Base-by-base conservation (phyloP, 2,888 invertebrate species). In the Pelosia muscerda region DNA sequence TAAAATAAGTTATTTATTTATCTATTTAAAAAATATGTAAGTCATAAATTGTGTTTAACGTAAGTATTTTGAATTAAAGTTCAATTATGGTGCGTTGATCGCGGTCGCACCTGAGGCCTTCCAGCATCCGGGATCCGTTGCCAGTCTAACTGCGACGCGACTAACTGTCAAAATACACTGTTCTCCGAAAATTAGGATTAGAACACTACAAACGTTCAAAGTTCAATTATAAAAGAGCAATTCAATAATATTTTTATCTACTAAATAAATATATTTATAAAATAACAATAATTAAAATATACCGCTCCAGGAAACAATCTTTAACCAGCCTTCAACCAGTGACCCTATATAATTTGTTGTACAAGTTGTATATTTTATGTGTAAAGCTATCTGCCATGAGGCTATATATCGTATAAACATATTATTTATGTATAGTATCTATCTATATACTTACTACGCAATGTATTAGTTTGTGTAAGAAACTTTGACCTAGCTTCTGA, bases 311-410 rank as follows among this genome's bases (percentile, higher is more conserved):
- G 49, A 54, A n/a, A 31, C 0, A n/a, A 26, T 13, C 26, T 69
- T 71, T 66, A 58, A 58, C 31, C 65, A 61, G 78, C 73, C 71
- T 75, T 69, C 66, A 62, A 77, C 23, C 62, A 68, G 71, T 71
- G 26, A 69, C 64, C 66, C 63, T 75, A 65, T 70, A 68, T 72
- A 59, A 73, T 78, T 77, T 79, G 80, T 79, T 78, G 58, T 73
- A 77, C 67, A 73, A 66, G 49, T 73, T 60, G 68, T 73, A 79
- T 73, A 78, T 79, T 78, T 79, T 73, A 78, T 79, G 64, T 77
- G 69, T 71, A 72, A 69, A 76, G 42, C 69, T 69, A 73, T 65
- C 57, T 70, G 73, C 75, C 77, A 69, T 38, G 71, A 75, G 73
- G 75, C 73, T 75, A 56, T 77, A 67, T 72, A 55, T 71, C 63